Conservation (phyloP, 2,797 vertebrate genomes). For the Acanthurus leucopareius region DNA sequence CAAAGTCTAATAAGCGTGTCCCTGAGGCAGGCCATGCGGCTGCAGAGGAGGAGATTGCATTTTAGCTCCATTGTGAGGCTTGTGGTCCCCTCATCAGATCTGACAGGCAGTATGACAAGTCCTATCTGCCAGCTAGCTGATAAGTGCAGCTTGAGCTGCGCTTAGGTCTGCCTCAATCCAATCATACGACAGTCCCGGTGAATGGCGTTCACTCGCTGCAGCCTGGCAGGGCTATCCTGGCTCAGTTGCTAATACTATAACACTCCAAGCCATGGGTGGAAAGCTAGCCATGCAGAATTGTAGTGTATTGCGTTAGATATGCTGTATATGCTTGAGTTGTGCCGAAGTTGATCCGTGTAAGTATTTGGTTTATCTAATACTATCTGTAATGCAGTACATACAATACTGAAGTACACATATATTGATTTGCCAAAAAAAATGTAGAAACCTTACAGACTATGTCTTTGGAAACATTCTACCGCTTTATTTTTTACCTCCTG, state of each 20-base stretch:
- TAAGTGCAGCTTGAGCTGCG: conserved; percentile 80
- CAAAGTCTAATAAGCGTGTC: conserved; percentile 84
- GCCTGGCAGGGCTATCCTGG: conserved; percentile 59
- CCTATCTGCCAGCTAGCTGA: conserved; percentile 85
- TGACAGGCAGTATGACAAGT: conserved; percentile 86
- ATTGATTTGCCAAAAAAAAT: conserved; percentile 7
- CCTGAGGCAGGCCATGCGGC: conserved; percentile 76
- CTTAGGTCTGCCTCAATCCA: conserved; percentile 86
- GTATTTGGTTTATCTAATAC: conserved; percentile 37
- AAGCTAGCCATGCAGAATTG: conserved; percentile 66
- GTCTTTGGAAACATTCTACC: not conserved
- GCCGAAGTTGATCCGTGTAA: conserved; percentile 46
- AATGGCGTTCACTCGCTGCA: conserved; percentile 62
- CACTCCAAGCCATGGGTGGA: conserved; percentile 51
- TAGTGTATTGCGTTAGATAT: conserved; percentile 49
- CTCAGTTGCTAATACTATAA: conserved; percentile 63
- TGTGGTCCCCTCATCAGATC: conserved; percentile 84
- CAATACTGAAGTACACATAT: not conserved
- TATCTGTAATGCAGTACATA: conserved; percentile 13
- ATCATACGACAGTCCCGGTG: conserved; percentile 80
- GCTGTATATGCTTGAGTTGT: conserved; percentile 47
- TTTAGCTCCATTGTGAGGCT: conserved; percentile 84
- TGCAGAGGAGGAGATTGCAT: conserved; percentile 84
- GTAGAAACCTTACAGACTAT: not conserved
- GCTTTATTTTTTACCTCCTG: not conserved